Evolutionary conservation across 1,140 invertebrate species (phyloP).

Genomic region (Drosophila teissieri): DNA sequence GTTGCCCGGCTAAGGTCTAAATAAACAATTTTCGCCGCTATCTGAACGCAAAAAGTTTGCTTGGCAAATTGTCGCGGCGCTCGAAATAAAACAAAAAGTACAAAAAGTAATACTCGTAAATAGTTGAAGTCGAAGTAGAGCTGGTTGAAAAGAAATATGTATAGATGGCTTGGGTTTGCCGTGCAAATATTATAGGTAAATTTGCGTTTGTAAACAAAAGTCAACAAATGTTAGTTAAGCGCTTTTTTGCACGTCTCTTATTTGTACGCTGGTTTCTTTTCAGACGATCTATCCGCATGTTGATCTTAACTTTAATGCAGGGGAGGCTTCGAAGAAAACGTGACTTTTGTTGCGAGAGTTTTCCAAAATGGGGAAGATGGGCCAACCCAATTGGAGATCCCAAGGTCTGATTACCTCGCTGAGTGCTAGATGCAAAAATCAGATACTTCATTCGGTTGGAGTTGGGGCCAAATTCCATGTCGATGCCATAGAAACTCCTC

Average conservation of each 20-base stretch:
- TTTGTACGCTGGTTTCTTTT: constrained; percentile 25
- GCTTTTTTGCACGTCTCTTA: constrained; percentile 54
- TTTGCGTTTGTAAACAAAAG: constrained; percentile 62
- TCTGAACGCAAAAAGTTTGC: constrained; percentile 43
- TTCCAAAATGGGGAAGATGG: constrained; percentile 36
- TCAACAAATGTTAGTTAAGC: constrained; percentile 61
- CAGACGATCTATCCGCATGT: constrained; percentile 41
- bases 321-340: constrained; percentile 36
- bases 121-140: constrained; percentile 10
- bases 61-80: constrained; percentile 55
- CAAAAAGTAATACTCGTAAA: constrained; percentile 2
- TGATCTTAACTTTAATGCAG: constrained; percentile 44
- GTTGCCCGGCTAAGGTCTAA: constrained; percentile 21
- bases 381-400: constrained; percentile 24
- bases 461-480: constrained; percentile 13
- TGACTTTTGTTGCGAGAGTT: constrained; percentile 43
- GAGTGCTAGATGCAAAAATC: constrained; percentile 21
- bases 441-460: neutral
- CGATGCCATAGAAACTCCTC: constrained; percentile 1
- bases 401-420: constrained; percentile 13
- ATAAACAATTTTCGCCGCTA: constrained; percentile 38
- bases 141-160: constrained; percentile 22
- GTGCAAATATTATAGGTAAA: constrained; percentile 58
- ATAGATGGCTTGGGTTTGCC: constrained; percentile 25
- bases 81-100: constrained; percentile 4